These are phyloP conservation scores for Drosophila barbarae DNA, from an alignment of 2,888 invertebrate genomes.

Conservation along the genomic window DNA sequence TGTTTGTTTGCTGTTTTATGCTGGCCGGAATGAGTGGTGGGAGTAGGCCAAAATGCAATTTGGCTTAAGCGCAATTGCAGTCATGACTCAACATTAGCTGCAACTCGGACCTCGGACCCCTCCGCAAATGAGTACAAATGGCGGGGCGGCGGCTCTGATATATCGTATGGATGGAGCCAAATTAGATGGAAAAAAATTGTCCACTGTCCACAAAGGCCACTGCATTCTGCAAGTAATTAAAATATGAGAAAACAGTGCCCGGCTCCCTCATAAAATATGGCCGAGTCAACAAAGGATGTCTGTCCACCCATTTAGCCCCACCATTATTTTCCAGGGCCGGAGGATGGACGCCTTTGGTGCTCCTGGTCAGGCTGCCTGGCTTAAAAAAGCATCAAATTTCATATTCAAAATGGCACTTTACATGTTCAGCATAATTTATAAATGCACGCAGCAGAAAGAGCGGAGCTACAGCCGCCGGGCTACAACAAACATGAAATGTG, in stretches of 20 bases:
- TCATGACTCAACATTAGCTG: constrained; percentile 44
- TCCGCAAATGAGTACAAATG: constrained; percentile 60
- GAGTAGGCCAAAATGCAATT: constrained; percentile 51
- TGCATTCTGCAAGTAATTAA: constrained; percentile 69
- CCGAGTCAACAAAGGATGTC: constrained; percentile 50
- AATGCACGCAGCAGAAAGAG: constrained; percentile 61
- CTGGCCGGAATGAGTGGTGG: constrained; percentile 2
- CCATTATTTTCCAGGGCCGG: not conserved
- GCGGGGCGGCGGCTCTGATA: not conserved
- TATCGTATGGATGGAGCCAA: constrained; percentile 52
- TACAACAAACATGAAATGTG: constrained; percentile 63
- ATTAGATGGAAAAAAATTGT: constrained; percentile 57
- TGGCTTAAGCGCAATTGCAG: constrained; percentile 34
- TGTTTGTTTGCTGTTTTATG: constrained; percentile 13
- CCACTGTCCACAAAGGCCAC: constrained; percentile 23
- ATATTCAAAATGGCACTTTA: constrained; percentile 80
- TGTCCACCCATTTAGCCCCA: not conserved
- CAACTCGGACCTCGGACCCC: constrained; percentile 9
- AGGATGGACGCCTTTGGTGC: constrained; percentile 11
- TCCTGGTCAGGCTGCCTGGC: constrained; percentile 52
- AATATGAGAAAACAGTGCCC: constrained; percentile 51
- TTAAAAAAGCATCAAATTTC: constrained; percentile 79
- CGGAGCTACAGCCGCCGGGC: constrained; percentile 34
- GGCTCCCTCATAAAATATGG: constrained; percentile 45
- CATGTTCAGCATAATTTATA: constrained; percentile 80